phyloP scores from a whole-genome alignment of 2,888 invertebrate genomes.

The Anorthoa munda region DNA sequence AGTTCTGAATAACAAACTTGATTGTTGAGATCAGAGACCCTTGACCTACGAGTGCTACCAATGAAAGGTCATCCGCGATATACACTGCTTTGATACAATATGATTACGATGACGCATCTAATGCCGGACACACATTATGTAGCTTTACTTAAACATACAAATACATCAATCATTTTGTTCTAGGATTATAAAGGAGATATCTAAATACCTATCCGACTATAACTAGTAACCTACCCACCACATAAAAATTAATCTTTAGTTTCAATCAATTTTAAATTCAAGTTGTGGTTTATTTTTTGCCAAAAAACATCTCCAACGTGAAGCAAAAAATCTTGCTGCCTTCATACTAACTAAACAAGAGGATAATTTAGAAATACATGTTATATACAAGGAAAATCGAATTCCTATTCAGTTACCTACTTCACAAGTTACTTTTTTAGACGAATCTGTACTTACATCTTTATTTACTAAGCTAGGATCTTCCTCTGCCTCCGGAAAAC shows the following conservation, averaged over 20 bases:
- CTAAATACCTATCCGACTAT: no score
- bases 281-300: slow-evolving; percentile 18
- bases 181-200: not conserved
- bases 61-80: slow-evolving; percentile 49
- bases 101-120: slow-evolving; percentile 13
- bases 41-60: slow-evolving; percentile 52
- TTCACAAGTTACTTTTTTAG: slow-evolving; percentile 13
- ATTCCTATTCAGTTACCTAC: slow-evolving; percentile 4
- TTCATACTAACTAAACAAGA: slow-evolving; percentile 22
- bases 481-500: slow-evolving; percentile 86
- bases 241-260: not conserved
- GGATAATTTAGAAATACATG: slow-evolving; percentile 42
- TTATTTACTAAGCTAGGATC: slow-evolving; percentile 79
- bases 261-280: slow-evolving; percentile 2
- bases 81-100: slow-evolving; percentile 27
- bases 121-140: slow-evolving; percentile 1
- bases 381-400: slow-evolving; percentile 50
- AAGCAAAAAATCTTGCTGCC: slow-evolving; percentile 35
- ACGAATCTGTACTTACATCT: slow-evolving; percentile 76
- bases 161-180: not conserved
- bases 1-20: slow-evolving; percentile 36
- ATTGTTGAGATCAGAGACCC: slow-evolving; percentile 45
- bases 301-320: slow-evolving; percentile 24
- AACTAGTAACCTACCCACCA: not conserved
- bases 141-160: not conserved